Conservation (phyloP, 2,888 invertebrate genomes). For the Monochamus alternatus region DNA sequence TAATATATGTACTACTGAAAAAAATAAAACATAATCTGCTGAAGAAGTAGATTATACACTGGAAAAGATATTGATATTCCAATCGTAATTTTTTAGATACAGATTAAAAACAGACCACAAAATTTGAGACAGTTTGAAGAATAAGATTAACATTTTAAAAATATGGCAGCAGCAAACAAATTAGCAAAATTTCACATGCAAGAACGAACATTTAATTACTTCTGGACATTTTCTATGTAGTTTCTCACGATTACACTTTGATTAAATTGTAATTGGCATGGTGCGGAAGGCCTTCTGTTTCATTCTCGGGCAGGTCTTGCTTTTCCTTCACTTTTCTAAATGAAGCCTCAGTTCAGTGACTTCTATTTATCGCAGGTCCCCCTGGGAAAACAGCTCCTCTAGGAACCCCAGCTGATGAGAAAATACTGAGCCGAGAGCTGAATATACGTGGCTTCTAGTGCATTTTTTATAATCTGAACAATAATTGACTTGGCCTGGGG, state of each 20-base stretch:
- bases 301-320: not conserved
- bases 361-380: not conserved
- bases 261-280: not conserved
- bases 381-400: not conserved
- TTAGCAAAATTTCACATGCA: too few species aligned
- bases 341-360: constrained; percentile 3
- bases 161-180: too few species aligned
- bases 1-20: too few species aligned
- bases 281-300: not conserved
- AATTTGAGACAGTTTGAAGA: too few species aligned
- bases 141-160: too few species aligned
- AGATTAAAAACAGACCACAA: too few species aligned
- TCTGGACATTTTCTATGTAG: too few species aligned
- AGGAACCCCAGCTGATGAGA: constrained; percentile 9
- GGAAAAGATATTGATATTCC: too few species aligned
- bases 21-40: too few species aligned
- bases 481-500: constrained; percentile 2
- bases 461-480: constrained; percentile 16
- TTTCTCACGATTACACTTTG: not conserved
- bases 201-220: too few species aligned
- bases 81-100: too few species aligned
- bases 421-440: constrained; percentile 1
- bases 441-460: not conserved
- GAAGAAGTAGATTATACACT: too few species aligned
- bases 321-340: not conserved